Conservation (phyloP, 2,888 invertebrate genomes). For the Papilio elwesi region DNA sequence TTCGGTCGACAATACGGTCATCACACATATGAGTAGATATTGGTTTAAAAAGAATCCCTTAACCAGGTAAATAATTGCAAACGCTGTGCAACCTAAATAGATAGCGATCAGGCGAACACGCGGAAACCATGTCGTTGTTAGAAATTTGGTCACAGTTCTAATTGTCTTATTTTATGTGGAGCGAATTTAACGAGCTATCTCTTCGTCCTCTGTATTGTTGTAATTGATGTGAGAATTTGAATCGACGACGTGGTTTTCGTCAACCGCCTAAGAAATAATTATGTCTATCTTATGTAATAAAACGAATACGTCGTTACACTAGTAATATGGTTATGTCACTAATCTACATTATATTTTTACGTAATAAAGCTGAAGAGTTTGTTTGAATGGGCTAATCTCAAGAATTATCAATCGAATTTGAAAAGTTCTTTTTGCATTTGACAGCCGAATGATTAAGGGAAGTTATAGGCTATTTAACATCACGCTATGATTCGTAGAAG, state of each 20-base stretch:
- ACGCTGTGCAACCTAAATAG: constrained; percentile 28
- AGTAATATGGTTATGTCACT: no score
- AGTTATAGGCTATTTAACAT: no score
- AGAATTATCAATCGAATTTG: no score
- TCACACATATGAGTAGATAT: no score
- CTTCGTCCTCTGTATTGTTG: constrained; percentile 28
- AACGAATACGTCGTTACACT: not conserved
- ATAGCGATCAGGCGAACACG: constrained; percentile 25
- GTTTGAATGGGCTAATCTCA: no score
- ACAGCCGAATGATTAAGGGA: no score
- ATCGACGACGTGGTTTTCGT: not conserved
- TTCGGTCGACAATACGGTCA: no score
- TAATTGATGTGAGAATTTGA: constrained; percentile 33
- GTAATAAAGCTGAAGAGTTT: no score
- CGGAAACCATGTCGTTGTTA: constrained; percentile 30
- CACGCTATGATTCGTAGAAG: no score
- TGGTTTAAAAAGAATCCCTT: constrained; percentile 8
- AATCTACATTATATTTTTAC: no score
- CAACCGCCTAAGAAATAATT: not conserved
- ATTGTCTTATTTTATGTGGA: constrained; percentile 34
- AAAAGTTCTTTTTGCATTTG: no score
- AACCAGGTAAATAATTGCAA: constrained; percentile 20
- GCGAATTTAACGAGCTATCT: constrained; percentile 32
- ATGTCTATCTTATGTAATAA: not conserved
- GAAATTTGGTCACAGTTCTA: constrained; percentile 36